Evolutionary conservation across 2,888 invertebrate species (phyloP), one percentile per base, ranked within the genome.

Genomic region (Saturnia japonica): DNA sequence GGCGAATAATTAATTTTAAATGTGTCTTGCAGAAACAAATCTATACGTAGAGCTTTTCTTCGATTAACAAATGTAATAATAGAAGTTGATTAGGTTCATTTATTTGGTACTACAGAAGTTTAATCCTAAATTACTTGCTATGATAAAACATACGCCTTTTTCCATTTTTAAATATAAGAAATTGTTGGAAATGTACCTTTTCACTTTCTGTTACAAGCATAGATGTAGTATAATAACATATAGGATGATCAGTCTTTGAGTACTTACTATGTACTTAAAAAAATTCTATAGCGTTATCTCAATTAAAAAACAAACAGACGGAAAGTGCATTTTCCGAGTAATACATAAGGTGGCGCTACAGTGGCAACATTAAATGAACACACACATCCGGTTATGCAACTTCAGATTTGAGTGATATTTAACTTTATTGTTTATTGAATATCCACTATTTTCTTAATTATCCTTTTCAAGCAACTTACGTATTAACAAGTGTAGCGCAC

Each of bases 1-100:
- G 75, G 76, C 75, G 80, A 82, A 81, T 83, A 78, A 84, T 82
- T 80, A 82, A 79, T 81, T 79, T 76, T 75, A 74, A 74, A 74
- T 72, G 54, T 69, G 47, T 57, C 57, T 40, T 67, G 34, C 9
- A 45, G 45, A 28, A 54, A 69, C 25, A 40, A n/a, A 64, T 40
- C 40, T 66, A 54, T 54, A 28, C 54, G 54, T 42, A 67, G 28
- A 60, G 6, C 57, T 25, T 14, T 28, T 60, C 14, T 25, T 25
- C 3, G 54, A n/a, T 22, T 54, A 28, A 60, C 28, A 60, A 28
- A 28, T 60, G 57, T 60, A 60, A 28, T 60, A 28, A 12, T 28
- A 60, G 0, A 0, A 3, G 14, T 28, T 14, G 4, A 14, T 60
- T 60, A 60, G 28, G 14, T 28, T 60, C 25, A 57, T 60, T 54